Percentiles rank a stretch among this genome's conserved stretches.
These are phyloP conservation scores for Porites divaricata DNA, from an alignment of 92 coral and sea anemone species.

Conservation along the genomic window DNA sequence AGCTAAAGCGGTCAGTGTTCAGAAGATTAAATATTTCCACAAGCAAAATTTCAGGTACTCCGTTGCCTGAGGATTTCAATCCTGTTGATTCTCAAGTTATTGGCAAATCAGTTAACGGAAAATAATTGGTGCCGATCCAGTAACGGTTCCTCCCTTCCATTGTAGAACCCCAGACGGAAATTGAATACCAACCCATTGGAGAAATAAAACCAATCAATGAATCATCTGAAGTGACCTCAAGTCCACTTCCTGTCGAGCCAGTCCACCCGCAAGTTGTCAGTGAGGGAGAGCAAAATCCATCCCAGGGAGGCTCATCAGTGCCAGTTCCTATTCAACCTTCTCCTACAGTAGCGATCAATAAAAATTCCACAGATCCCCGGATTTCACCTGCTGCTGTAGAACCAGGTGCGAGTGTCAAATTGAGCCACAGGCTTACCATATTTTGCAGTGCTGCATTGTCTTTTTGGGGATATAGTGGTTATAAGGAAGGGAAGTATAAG, in stretches of 20 bases:
- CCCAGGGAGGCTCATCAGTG: not conserved
- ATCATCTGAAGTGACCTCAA: slow-evolving; percentile 19
- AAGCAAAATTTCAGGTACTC: too few species aligned
- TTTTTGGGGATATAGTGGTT: too few species aligned
- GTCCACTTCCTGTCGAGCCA: slow-evolving; percentile 38
- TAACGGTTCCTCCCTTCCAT: not conserved
- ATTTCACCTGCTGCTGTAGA: slow-evolving; percentile 12
- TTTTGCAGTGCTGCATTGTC: not conserved
- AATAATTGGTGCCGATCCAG: not conserved
- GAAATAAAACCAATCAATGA: not conserved
- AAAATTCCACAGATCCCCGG: not conserved
- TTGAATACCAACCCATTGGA: slow-evolving; percentile 39
- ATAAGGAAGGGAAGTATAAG: too few species aligned
- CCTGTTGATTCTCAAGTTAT: too few species aligned
- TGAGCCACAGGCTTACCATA: not conserved
- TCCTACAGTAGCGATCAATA: not conserved
- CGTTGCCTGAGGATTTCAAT: too few species aligned
- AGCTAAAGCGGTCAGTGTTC: too few species aligned
- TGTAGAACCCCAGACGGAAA: slow-evolving; percentile 27
- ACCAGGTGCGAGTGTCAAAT: slow-evolving; percentile 7
- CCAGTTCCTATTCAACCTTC: slow-evolving; percentile 1
- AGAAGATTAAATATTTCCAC: too few species aligned
- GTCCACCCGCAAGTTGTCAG: slow-evolving; percentile 29
- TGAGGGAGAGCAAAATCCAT: not conserved
- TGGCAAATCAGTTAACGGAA: too few species aligned